Conservation (phyloP, 1,140 invertebrate species). For the Achatina immaculata region DNA sequence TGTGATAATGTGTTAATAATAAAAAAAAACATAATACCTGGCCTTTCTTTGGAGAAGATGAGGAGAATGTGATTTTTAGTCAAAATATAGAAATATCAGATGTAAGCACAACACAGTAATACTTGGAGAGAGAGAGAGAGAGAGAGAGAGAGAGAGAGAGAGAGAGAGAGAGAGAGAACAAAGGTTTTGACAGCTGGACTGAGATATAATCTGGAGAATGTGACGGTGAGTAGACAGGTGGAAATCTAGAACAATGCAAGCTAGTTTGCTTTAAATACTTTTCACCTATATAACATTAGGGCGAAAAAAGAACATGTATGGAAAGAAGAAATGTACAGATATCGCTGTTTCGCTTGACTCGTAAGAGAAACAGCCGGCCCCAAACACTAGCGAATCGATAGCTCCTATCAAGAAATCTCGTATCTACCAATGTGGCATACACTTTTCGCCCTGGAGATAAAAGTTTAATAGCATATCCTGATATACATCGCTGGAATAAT, state of each 20-base stretch:
- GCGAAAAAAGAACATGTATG: too few relatives aligned
- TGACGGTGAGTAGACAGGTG: too few relatives aligned
- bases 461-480: slow-evolving; percentile 23
- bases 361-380: background rate
- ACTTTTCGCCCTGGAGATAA: slow-evolving; percentile 2
- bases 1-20: too few relatives aligned
- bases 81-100: too few relatives aligned
- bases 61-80: too few relatives aligned
- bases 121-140: too few relatives aligned
- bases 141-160: slow-evolving; percentile 14
- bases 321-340: background rate
- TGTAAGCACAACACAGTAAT: background rate
- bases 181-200: background rate
- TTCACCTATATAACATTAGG: too few relatives aligned
- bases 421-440: background rate
- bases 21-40: too few relatives aligned
- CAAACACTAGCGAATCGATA: background rate
- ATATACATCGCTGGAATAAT: slow-evolving; percentile 17
- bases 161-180: background rate
- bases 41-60: too few relatives aligned
- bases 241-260: too few relatives aligned
- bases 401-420: background rate
- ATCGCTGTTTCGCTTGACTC: background rate
- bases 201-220: background rate
- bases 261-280: too few relatives aligned